These are phyloP conservation scores for Plutella xylostella DNA, from an alignment of 2,888 invertebrate species.

Conservation along the genomic window DNA sequence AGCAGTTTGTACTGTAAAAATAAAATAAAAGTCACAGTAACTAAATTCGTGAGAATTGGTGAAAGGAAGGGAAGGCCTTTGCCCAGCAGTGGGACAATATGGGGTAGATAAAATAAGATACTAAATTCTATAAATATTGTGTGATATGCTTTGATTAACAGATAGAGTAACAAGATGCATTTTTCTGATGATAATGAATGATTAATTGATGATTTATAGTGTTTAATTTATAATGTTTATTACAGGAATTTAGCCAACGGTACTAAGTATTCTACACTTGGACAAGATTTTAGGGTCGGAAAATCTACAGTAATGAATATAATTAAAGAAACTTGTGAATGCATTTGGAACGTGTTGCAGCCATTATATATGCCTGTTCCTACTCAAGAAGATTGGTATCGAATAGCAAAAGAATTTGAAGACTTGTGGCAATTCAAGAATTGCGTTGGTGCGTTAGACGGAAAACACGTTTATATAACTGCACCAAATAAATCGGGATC, in stretches of 20 bases:
- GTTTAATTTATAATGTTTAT: conserved; percentile 12
- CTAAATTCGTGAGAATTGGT: conserved; percentile 9
- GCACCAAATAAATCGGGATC: conserved; percentile 4
- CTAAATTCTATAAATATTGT: conserved; percentile 6
- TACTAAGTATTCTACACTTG: not conserved
- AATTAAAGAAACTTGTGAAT: conserved; percentile 1
- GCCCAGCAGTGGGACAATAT: conserved; percentile 1
- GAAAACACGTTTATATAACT: conserved; percentile 1
- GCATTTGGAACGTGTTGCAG: conserved; percentile 1
- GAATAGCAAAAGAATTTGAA: conserved; percentile 1
- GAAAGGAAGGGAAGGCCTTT: not conserved
- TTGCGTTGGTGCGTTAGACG: conserved; percentile 3
- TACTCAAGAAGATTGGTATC: not conserved
- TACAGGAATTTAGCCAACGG: not conserved
- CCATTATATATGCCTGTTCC: not conserved
- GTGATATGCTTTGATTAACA: conserved; percentile 6
- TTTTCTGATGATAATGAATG: conserved; percentile 5
- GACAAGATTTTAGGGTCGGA: conserved; percentile 2
- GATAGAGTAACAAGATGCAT: conserved; percentile 6
- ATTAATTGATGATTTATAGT: conserved; percentile 10
- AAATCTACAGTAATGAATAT: not conserved
- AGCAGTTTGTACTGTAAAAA: conserved; percentile 12
- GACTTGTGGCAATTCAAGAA: conserved; percentile 4
- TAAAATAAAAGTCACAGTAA: conserved; percentile 11
- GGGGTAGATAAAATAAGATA: conserved; percentile 6